phyloP scores from a whole-genome alignment of 2,113 vertebrate genomes.

The Tautogolabrus adspersus region DNA sequence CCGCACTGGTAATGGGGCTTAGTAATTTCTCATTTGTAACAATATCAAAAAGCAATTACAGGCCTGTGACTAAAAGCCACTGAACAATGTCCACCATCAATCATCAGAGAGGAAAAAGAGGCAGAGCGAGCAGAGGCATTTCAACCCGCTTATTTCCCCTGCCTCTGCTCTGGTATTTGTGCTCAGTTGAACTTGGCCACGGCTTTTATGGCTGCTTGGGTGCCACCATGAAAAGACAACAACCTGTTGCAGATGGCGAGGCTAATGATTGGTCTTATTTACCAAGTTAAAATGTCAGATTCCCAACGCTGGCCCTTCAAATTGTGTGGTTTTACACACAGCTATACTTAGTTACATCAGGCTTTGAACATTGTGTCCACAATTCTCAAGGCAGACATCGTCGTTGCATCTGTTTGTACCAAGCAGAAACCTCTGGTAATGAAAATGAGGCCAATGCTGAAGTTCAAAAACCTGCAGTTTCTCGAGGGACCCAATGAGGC shows the following conservation, averaged over 20 bases:
- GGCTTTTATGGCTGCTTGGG: conserved; percentile 43
- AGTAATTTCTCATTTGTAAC: conserved; percentile 84
- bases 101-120: conserved; percentile 66
- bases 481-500: too few relatives aligned
- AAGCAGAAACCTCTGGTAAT: too few relatives aligned
- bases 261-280: conserved; percentile 66
- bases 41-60: conserved; percentile 86
- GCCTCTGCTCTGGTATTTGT: conserved; percentile 64
- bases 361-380: not conserved
- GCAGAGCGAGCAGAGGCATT: conserved; percentile 46
- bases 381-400: not conserved
- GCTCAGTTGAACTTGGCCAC: conserved; percentile 56
- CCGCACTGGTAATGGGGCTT: conserved; percentile 74
- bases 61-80: conserved; percentile 79
- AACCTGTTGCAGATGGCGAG: conserved; percentile 40
- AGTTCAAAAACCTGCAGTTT: too few relatives aligned
- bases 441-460: too few relatives aligned
- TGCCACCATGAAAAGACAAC: conserved; percentile 59
- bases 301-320: not conserved
- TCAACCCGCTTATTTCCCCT: conserved; percentile 57
- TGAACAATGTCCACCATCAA: conserved; percentile 82
- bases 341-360: not conserved
- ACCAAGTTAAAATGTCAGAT: conserved; percentile 55
- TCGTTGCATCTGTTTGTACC: not conserved
- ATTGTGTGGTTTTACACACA: not conserved